Evolutionary conservation across 2,888 invertebrate genomes (phyloP).

Genomic region (Athalia rosae): DNA sequence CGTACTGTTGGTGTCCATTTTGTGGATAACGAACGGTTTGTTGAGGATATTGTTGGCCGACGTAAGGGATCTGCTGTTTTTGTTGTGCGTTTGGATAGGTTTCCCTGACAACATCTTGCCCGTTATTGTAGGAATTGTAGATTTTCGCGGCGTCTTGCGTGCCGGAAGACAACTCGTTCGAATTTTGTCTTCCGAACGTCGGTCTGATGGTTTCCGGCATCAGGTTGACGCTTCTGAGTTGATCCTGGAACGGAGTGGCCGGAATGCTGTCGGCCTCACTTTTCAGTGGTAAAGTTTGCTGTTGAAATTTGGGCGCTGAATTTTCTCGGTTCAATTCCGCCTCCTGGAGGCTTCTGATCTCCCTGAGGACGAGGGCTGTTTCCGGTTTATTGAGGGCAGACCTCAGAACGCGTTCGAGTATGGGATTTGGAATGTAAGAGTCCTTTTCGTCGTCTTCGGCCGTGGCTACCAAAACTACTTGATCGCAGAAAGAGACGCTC

Average conservation of each 20-base stretch:
- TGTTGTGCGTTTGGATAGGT: constrained; percentile 53
- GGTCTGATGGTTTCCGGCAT: constrained; percentile 58
- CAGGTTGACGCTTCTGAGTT: constrained; percentile 67
- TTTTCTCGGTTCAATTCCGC: constrained; percentile 71
- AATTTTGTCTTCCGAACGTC: constrained; percentile 59
- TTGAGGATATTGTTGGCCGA: constrained; percentile 61
- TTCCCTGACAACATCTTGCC: constrained; percentile 61
- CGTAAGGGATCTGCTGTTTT: constrained; percentile 59
- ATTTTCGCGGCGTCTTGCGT: constrained; percentile 61
- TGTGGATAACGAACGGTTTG: constrained; percentile 65
- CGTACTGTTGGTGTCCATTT: constrained; percentile 63
- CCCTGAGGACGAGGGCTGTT: constrained; percentile 76
- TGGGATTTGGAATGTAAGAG: constrained; percentile 93
- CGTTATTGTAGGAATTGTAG: constrained; percentile 54
- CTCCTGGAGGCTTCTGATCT: constrained; percentile 74
- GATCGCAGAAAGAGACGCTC: constrained; percentile 95
- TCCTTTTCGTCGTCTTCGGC: constrained; percentile 95
- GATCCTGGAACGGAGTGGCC: constrained; percentile 70
- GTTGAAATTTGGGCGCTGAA: constrained; percentile 70
- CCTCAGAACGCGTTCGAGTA: constrained; percentile 88
- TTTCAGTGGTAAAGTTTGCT: constrained; percentile 72
- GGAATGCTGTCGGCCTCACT: constrained; percentile 69
- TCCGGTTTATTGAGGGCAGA: constrained; percentile 87
- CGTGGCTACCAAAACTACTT: constrained; percentile 93
- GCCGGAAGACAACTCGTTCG: constrained; percentile 58